phyloP scores from a whole-genome alignment of 2,113 vertebrate species.

The Albula glossodonta region DNA sequence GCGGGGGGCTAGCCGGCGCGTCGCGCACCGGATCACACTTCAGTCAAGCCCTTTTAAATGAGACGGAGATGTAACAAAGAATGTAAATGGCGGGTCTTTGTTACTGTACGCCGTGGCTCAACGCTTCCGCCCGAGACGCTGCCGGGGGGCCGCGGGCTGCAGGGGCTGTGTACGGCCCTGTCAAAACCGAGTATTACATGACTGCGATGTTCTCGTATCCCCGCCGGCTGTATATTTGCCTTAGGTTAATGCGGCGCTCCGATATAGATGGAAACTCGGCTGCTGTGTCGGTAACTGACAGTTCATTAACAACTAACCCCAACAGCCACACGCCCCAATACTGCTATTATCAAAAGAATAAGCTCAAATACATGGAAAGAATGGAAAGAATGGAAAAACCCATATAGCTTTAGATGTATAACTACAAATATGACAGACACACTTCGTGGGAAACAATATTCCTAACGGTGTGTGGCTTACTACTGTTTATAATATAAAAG shows the following conservation, averaged over 20 bases:
- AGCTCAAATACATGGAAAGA: too few relatives aligned
- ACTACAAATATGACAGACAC: background rate
- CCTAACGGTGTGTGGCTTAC: background rate
- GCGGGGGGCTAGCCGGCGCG: constrained; percentile 62
- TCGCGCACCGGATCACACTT: constrained; percentile 68
- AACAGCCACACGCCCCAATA: background rate
- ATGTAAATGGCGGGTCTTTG: constrained; percentile 61
- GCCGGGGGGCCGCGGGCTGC: background rate
- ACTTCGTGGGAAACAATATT: background rate
- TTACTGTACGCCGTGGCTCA: constrained; percentile 38
- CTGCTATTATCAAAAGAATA: background rate
- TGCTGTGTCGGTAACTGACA: background rate
- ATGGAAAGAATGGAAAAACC: background rate
- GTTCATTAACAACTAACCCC: background rate
- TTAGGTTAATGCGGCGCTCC: background rate
- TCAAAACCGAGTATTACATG: constrained; percentile 16
- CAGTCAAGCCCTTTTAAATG: constrained; percentile 70
- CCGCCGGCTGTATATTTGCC: background rate
- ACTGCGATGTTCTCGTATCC: background rate
- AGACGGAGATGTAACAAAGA: constrained; percentile 42
- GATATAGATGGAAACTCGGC: background rate
- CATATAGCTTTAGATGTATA: background rate
- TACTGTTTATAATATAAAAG: background rate
- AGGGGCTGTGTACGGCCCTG: constrained; percentile 7
- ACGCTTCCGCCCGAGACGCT: constrained; percentile 32